A percentile compares a stretch with the other conserved stretches of the same genome.
Conservation (phyloP, 53 echinoderm and acorn worm genomes). For the Zoroaster sp. region DNA sequence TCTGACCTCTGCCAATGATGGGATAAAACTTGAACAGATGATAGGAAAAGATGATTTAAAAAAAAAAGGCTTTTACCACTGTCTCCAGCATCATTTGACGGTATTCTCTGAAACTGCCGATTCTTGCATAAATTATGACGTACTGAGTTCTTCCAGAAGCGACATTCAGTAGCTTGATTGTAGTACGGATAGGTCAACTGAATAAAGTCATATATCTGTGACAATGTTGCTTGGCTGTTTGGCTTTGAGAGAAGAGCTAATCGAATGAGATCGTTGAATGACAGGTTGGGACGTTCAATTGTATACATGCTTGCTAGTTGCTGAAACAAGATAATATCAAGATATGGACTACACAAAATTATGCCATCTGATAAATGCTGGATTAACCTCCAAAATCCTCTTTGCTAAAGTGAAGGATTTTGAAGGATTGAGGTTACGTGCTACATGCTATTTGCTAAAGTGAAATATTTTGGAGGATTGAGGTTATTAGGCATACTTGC, state of each 20-base stretch:
- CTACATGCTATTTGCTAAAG: no score
- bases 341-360: no score
- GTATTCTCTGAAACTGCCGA: background rate
- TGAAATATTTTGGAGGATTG: no score
- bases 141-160: conserved; percentile 29
- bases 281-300: background rate
- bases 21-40: no score
- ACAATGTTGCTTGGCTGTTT: background rate
- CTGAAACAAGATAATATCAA: background rate
- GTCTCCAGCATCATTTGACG: background rate
- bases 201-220: conserved; percentile 37
- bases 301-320: background rate
- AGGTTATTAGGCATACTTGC: no score
- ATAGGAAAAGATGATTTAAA: no score
- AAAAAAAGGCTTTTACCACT: background rate
- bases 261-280: conserved; percentile 15
- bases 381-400: no score
- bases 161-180: background rate
- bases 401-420: no score
- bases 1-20: no score
- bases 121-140: conserved; percentile 22
- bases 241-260: conserved; percentile 28
- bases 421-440: no score
- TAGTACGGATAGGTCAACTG: conserved; percentile 16
- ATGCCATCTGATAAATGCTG: background rate